Conservation (phyloP, 2,888 invertebrate genomes). For the Fissipunctia ypsillon region DNA sequence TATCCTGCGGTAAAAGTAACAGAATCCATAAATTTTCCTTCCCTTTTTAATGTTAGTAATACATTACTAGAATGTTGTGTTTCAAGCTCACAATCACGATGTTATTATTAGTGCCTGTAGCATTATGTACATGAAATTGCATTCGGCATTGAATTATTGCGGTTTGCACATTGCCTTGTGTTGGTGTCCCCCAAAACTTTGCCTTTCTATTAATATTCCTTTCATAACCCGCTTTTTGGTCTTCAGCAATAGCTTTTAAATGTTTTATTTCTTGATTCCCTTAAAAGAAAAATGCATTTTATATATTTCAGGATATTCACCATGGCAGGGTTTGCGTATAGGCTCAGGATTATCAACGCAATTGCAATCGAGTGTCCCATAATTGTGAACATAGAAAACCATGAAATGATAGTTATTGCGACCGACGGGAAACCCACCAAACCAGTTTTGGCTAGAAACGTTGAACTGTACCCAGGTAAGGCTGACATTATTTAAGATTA, state of each 20-base stretch:
- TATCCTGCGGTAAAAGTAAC: not conserved
- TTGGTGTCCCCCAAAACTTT: constrained; percentile 1
- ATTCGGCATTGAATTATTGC: constrained; percentile 51
- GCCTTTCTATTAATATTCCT: constrained; percentile 35
- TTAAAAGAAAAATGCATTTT: not conserved
- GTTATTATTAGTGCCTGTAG: constrained; percentile 5
- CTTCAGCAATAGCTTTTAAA: not conserved
- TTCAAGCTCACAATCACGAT: not conserved
- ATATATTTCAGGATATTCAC: constrained; percentile 83
- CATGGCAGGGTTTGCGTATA: constrained; percentile 85
- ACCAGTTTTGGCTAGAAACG: constrained; percentile 81
- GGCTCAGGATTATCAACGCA: constrained; percentile 90
- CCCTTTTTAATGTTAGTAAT: not conserved
- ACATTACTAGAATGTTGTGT: not conserved
- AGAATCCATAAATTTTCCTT: not conserved
- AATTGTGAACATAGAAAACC: constrained; percentile 85
- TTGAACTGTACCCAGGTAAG: constrained; percentile 88
- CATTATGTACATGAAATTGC: constrained; percentile 24
- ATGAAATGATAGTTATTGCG: constrained; percentile 88
- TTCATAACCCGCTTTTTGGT: not conserved
- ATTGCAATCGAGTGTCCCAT: constrained; percentile 89
- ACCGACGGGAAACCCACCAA: constrained; percentile 88
- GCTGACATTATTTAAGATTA: constrained; percentile 29
- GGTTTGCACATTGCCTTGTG: constrained; percentile 42
- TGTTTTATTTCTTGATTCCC: not conserved